Evolutionary conservation across 2,113 vertebrate genomes (phyloP).

Genomic region (Thalassarche chlororhynchos): DNA sequence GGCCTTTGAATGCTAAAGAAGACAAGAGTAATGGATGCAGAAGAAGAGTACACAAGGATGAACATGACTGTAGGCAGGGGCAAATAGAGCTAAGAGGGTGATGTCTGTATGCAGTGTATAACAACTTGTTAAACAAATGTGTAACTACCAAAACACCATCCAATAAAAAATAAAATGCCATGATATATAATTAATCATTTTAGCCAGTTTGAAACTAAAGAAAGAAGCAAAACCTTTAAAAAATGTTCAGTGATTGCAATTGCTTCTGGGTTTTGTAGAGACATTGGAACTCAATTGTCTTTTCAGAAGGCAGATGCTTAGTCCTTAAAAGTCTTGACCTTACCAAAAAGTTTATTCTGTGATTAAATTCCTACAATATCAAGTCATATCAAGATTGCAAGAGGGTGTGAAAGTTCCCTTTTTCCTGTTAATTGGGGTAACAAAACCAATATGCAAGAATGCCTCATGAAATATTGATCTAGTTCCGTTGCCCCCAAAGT

Average conservation of each 20-base stretch:
- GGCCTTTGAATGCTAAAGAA: neutral
- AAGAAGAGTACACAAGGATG: neutral
- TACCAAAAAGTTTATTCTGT: neutral
- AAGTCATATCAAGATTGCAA: neutral
- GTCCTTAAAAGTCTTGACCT: neutral
- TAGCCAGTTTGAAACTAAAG: neutral
- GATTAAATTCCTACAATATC: neutral
- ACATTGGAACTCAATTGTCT: neutral
- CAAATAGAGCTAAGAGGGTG: neutral
- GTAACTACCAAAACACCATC: neutral
- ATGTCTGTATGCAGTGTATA: neutral
- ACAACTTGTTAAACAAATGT: neutral
- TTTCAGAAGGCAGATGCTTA: neutral
- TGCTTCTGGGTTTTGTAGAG: neutral
- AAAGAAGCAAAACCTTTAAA: neutral
- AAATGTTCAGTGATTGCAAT: neutral
- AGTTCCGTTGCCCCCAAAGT: neutral
- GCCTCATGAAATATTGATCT: fast-evolving
- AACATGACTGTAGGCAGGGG: neutral
- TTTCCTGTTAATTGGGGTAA: neutral
- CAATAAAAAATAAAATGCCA: neutral
- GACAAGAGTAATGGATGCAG: neutral
- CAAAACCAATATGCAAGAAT: neutral
- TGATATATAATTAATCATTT: neutral
- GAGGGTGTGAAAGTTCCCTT: neutral